Base-by-base conservation (phyloP, 1,140 invertebrate genomes). In the Euborellia annulipes region DNA sequence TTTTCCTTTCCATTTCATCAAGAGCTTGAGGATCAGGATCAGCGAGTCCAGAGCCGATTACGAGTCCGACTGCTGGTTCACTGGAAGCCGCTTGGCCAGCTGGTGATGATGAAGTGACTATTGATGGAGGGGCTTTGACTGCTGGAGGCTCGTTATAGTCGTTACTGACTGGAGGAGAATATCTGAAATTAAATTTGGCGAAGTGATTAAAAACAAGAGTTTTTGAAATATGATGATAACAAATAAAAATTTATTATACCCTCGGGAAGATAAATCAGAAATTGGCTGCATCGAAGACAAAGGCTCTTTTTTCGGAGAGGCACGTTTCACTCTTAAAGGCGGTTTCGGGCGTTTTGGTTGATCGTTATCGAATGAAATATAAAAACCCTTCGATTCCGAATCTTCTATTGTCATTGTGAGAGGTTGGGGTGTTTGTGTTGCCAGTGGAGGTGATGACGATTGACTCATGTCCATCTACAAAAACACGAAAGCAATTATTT, bases 311-410 rank as follows among this genome's bases (percentile, higher is more conserved):
- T 80, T 82, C 0, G 82, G 82, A 19, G 82, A 85, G n/a, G 64
- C 66, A 45, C 75, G 72, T 63, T 85, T 87, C 17, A 72, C 70
- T 48, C 84, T 68, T 13, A 91, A 63, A 21, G 85, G 83, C 1
- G 89, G 87, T 65, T 92, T 92, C 1, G 86, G 82, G 55, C 86
- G 72, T 60, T 87, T 89, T 3, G 88, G 87, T 47, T 75, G 75
- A 36, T 86, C 79, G 58, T 84, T 79, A 58, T 91, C 88, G 60
- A 94, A 90, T 18, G 86, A 86, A 57, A 94, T 90, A 61, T 93
- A 92, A 66, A 95, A 95, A n/a, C 88, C 87, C 65, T 87, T 86
- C 61, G 23, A 27, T 4, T 27, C 23, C 4, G 23, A 27, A 27
- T 27, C 23, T 4, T 27, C 23, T 6, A 27, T 27, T 27, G 11